Conservation (phyloP, 2,888 invertebrate genomes). For the Carcina quercana region DNA sequence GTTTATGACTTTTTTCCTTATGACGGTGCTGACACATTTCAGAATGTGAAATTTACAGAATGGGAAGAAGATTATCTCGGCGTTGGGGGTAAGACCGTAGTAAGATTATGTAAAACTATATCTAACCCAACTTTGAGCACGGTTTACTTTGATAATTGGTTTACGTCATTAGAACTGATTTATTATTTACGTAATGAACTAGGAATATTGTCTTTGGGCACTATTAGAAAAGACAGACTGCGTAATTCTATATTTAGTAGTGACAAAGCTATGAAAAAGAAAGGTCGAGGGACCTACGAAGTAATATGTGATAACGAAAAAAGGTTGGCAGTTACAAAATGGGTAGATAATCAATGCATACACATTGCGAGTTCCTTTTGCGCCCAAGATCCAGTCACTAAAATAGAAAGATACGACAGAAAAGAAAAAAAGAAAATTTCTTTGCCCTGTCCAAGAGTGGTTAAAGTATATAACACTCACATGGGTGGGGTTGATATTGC, state of each 20-base stretch:
- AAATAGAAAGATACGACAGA: conserved; percentile 7
- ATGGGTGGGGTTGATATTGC: conserved; percentile 16
- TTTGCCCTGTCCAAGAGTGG: conserved; percentile 10
- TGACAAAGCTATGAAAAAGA: no score
- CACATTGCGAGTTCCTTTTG: conserved; percentile 4
- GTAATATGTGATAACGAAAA: conserved; percentile 3
- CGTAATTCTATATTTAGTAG: conserved; percentile 1
- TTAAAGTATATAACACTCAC: conserved; percentile 14
- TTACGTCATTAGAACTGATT: no score
- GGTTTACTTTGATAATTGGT: background rate
- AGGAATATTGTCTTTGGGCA: background rate
- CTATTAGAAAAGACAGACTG: background rate
- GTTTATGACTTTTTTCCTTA: no score
- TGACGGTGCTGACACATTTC: no score
- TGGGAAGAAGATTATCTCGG: background rate
- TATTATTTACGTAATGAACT: no score
- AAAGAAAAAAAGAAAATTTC: conserved; percentile 5
- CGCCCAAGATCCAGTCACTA: conserved; percentile 4
- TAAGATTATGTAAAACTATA: no score
- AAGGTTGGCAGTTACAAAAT: background rate
- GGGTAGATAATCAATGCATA: conserved; percentile 15
- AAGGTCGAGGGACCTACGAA: conserved; percentile 7
- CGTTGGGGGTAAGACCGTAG: background rate
- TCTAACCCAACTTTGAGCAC: no score
- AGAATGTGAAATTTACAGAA: no score